Evolutionary conservation across 2,888 invertebrate species (phyloP).

Genomic region (Oscheius myriophilus): DNA sequence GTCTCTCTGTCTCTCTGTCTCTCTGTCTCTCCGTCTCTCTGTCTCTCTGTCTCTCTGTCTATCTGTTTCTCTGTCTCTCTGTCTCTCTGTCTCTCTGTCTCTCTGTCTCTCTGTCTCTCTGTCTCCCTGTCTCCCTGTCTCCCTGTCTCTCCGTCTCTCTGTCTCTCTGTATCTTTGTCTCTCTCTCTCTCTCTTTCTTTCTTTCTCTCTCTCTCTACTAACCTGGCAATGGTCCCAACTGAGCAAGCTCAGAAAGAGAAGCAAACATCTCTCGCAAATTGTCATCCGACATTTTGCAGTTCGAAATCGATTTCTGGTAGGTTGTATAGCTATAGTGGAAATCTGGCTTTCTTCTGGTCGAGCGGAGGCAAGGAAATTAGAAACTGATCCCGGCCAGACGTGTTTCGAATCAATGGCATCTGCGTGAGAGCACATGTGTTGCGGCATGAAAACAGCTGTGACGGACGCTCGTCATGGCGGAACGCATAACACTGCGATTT

Average conservation of each 20-base stretch:
- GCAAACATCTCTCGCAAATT: constrained; percentile 50
- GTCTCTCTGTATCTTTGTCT: no score
- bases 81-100: background rate
- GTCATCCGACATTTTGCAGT: constrained; percentile 44
- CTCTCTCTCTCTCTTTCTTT: no score
- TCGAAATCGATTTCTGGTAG: background rate
- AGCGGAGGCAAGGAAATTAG: no score
- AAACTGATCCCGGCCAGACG: no score
- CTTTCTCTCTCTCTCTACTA: no score
- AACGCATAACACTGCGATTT: background rate
- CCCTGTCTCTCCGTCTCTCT: no score
- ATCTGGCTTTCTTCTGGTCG: no score
- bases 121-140: no score
- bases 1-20: background rate
- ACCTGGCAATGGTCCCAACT: constrained; percentile 55
- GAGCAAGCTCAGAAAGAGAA: constrained; percentile 49
- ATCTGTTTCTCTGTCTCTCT: background rate
- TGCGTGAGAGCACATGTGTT: constrained; percentile 21
- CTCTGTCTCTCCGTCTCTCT: background rate
- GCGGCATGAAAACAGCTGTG: constrained; percentile 28
- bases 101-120: background rate
- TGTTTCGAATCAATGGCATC: constrained; percentile 10
- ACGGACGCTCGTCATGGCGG: background rate
- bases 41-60: background rate
- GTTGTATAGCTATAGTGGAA: background rate